Conservation (phyloP, 2,113 vertebrate species). For the Lagopus leucura region DNA sequence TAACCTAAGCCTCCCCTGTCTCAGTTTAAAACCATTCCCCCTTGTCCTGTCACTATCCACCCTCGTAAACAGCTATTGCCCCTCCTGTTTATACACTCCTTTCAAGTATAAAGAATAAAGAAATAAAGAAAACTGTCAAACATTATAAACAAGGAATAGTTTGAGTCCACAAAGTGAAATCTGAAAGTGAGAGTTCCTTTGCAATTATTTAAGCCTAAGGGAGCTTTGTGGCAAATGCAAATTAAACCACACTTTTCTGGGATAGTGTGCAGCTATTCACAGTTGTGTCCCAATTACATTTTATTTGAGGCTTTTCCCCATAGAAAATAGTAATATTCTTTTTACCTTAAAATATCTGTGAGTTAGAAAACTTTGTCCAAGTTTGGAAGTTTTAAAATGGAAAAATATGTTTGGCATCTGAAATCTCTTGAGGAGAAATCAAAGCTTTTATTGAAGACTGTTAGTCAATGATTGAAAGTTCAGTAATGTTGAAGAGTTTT, state of each 20-base stretch:
- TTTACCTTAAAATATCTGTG: conserved; percentile 22
- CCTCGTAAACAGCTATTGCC: too few species aligned
- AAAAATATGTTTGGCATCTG: conserved; percentile 38
- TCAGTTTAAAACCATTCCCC: too few species aligned
- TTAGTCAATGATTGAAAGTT: neutral
- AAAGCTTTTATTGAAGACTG: conserved; percentile 12
- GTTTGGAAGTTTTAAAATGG: conserved; percentile 2
- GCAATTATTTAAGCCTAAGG: conserved; percentile 25
- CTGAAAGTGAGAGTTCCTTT: conserved; percentile 42
- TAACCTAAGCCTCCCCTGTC: too few species aligned
- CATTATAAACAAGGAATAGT: conserved; percentile 30
- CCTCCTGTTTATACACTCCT: too few species aligned
- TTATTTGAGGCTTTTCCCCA: conserved; percentile 45
- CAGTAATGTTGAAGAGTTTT: conserved; percentile 27
- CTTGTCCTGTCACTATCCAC: too few species aligned
- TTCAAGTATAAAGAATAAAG: too few species aligned
- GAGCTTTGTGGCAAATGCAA: conserved; percentile 64
- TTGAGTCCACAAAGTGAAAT: conserved; percentile 42
- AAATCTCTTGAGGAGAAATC: conserved; percentile 35
- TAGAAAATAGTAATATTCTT: conserved; percentile 19
- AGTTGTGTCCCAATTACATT: conserved; percentile 37
- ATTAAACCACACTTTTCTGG: conserved; percentile 53
- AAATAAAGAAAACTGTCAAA: conserved; percentile 16
- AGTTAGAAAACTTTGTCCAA: conserved; percentile 35
- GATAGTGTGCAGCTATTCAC: conserved; percentile 38